Conservation (phyloP, 1,140 invertebrate genomes). For the Diachasma alloeum region DNA sequence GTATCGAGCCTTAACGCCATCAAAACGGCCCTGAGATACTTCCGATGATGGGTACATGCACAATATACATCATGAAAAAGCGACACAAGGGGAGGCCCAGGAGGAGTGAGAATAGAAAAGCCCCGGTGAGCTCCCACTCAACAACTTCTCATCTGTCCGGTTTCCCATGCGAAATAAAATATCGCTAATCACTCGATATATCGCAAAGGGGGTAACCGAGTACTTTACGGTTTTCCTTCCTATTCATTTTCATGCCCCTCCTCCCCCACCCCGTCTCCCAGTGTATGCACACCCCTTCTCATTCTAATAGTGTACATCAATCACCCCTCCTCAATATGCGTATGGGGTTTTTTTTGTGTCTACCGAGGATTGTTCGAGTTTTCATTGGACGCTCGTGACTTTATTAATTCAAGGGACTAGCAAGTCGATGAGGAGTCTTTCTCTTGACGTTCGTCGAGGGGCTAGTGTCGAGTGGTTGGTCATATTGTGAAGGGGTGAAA, state of each 20-base stretch:
- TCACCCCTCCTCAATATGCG: not conserved
- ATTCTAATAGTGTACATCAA: conserved; percentile 4
- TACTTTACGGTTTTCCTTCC: not conserved
- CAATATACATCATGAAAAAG: conserved; percentile 17
- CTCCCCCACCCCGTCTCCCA: not conserved
- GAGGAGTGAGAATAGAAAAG: conserved; percentile 55
- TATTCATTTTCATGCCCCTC: not conserved
- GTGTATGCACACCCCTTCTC: not conserved
- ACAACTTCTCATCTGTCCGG: conserved; percentile 65
- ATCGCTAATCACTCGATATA: conserved; percentile 64
- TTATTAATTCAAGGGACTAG: conserved; percentile 30
- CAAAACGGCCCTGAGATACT: conserved; percentile 35
- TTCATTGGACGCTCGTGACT: conserved; percentile 16
- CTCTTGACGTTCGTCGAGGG: not conserved
- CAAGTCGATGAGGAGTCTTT: conserved; percentile 15
- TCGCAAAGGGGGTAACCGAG: conserved; percentile 57
- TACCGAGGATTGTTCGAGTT: not conserved
- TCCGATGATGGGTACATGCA: conserved; percentile 17
- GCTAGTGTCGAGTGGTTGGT: not conserved
- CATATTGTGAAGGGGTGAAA: not conserved
- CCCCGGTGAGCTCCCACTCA: conserved; percentile 63
- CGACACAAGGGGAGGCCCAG: conserved; percentile 12
- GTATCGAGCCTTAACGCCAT: conserved; percentile 49
- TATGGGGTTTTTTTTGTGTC: not conserved
- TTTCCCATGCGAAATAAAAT: conserved; percentile 68